Evolutionary conservation across 2,888 invertebrate species (phyloP).

Genomic region (Rhingia rostrata): DNA sequence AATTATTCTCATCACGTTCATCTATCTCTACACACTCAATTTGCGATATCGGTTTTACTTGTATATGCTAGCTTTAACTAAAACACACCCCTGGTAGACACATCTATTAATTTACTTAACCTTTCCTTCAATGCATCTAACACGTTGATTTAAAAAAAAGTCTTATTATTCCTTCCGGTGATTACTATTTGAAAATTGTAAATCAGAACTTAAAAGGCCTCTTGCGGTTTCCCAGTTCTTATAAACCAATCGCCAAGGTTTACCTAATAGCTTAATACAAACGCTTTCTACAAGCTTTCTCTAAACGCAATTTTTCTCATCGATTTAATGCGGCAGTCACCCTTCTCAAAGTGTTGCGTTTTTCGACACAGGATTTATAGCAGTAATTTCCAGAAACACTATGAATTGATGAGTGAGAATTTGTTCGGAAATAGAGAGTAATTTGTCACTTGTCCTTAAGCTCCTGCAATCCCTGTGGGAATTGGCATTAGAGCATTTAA

Average conservation of each 20-base stretch:
- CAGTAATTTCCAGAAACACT: slow-evolving; percentile 63
- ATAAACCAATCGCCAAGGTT: too few relatives aligned
- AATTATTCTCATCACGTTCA: slow-evolving; percentile 74
- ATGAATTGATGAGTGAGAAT: slow-evolving; percentile 72
- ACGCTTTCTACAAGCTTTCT: neutral
- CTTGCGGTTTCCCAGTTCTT: too few relatives aligned
- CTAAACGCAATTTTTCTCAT: slow-evolving; percentile 30
- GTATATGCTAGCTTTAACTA: neutral
- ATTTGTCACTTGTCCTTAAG: slow-evolving; percentile 67
- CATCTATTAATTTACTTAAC: slow-evolving; percentile 49
- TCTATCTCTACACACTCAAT: slow-evolving; percentile 70
- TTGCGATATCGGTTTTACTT: slow-evolving; percentile 72
- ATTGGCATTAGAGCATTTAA: slow-evolving; percentile 43
- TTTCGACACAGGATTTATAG: slow-evolving; percentile 57
- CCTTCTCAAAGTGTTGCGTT: slow-evolving; percentile 5
- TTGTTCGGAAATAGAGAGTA: slow-evolving; percentile 64
- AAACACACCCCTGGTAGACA: slow-evolving; percentile 22
- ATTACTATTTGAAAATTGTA: too few relatives aligned
- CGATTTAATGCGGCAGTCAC: slow-evolving; percentile 27
- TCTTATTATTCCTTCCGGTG: too few relatives aligned
- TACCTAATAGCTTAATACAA: neutral
- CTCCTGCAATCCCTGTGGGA: slow-evolving; percentile 63
- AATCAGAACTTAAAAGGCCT: too few relatives aligned
- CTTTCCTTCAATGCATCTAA: slow-evolving; percentile 43
- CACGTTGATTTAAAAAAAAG: neutral